phyloP scores from a whole-genome alignment of 2,888 invertebrate species.

The Cosmia pyralina region DNA sequence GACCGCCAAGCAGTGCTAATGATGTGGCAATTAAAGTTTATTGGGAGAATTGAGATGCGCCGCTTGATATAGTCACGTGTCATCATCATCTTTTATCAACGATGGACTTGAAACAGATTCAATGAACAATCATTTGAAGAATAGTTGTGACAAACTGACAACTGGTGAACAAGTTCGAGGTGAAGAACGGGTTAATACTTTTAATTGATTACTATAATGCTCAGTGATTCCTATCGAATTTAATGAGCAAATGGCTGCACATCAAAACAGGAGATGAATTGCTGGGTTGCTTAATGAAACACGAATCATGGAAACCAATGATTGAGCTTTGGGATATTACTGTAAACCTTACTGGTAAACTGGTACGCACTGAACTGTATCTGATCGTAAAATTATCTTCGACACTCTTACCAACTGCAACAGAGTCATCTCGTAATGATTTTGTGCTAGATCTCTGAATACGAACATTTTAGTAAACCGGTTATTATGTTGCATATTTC shows the following conservation, averaged over 20 bases:
- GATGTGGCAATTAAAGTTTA: slow-evolving; percentile 84
- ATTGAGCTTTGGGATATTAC: slow-evolving; percentile 7
- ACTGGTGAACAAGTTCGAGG: slow-evolving; percentile 21
- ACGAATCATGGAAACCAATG: background rate
- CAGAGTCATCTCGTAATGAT: slow-evolving; percentile 16
- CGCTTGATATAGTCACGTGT: slow-evolving; percentile 77
- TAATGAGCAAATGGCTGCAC: slow-evolving; percentile 8
- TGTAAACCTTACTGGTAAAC: background rate
- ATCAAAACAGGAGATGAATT: background rate
- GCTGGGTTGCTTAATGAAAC: background rate
- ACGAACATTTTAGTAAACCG: slow-evolving; percentile 21
- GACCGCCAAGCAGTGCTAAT: slow-evolving; percentile 76
- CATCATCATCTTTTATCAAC: slow-evolving; percentile 46
- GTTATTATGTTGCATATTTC: slow-evolving; percentile 29
- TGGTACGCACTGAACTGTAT: background rate
- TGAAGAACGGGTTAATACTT: background rate
- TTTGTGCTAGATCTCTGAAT: slow-evolving; percentile 17
- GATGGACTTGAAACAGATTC: slow-evolving; percentile 36
- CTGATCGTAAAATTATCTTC: background rate
- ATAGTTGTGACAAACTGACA: slow-evolving; percentile 10
- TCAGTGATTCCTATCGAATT: slow-evolving; percentile 14
- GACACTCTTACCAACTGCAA: slow-evolving; percentile 13
- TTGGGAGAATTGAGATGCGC: slow-evolving; percentile 86
- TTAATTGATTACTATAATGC: slow-evolving; percentile 9
- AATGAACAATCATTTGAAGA: slow-evolving; percentile 33